Conservation (phyloP, 92 coral and sea anemone genomes). For the Bergia sp. region DNA sequence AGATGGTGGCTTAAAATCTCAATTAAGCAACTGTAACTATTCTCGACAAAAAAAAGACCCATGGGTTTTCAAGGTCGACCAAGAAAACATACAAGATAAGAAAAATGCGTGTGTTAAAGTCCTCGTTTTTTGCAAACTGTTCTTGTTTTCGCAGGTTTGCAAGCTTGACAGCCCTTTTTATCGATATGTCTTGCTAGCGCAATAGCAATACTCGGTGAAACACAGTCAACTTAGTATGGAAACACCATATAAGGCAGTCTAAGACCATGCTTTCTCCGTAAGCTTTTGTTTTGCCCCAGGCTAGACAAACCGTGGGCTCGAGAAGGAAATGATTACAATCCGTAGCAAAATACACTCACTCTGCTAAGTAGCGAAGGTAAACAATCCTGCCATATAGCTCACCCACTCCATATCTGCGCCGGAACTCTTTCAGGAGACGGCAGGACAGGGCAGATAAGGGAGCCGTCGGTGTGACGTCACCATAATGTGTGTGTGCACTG, state of each 20-base stretch:
- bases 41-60: too few species aligned
- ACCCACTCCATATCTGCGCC: conserved; percentile 87
- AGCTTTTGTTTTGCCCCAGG: background rate
- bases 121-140: too few species aligned
- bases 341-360: conserved; percentile 54
- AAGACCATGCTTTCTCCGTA: background rate
- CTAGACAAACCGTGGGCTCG: background rate
- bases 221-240: too few species aligned
- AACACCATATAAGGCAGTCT: background rate
- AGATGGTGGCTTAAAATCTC: too few species aligned
- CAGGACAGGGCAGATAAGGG: conserved; percentile 82
- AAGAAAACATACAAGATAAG: too few species aligned
- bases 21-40: too few species aligned
- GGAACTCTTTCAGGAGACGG: conserved; percentile 84
- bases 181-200: too few species aligned
- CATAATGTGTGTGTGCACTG: conserved; percentile 61
- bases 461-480: conserved; percentile 69
- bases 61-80: too few species aligned
- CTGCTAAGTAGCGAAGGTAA: conserved; percentile 73
- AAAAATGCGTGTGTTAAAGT: too few species aligned
- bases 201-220: too few species aligned
- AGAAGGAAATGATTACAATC: background rate
- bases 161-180: too few species aligned
- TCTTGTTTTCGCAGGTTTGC: too few species aligned
- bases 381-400: conserved; percentile 73